Percentiles rank a stretch among this genome's conserved stretches.
phyloP scores from a whole-genome alignment of 2,888 invertebrate genomes.

The Melieria picta region DNA sequence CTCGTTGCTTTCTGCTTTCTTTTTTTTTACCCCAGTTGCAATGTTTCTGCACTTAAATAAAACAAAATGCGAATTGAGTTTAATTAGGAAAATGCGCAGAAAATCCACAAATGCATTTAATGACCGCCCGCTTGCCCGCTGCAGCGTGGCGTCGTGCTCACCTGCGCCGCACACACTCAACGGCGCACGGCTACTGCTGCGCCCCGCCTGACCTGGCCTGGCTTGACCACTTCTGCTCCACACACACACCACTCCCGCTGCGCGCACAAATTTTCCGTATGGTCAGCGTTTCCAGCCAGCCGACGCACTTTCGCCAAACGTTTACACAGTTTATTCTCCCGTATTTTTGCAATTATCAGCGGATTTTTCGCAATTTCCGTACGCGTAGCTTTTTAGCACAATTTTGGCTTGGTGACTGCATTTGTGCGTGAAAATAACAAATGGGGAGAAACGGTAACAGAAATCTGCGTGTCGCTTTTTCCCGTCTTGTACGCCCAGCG shows the following conservation, averaged over 20 bases:
- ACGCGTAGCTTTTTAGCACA: no score
- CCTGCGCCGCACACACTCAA: neutral
- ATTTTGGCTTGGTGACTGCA: no score
- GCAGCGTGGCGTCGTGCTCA: neutral
- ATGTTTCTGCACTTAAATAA: neutral
- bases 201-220: conserved; percentile 14
- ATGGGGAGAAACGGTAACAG: no score
- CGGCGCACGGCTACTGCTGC: conserved; percentile 6
- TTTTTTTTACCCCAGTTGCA: no score
- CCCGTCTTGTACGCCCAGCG: no score
- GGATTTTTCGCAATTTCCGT: no score
- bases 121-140: neutral
- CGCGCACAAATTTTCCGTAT: conserved; percentile 23
- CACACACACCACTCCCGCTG: neutral
- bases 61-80: neutral
- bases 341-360: no score
- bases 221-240: conserved; percentile 2
- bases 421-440: no score
- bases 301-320: neutral
- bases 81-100: conserved; percentile 8
- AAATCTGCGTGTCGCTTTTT: no score
- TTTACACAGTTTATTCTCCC: no score
- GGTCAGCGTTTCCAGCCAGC: conserved; percentile 25
- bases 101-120: neutral
- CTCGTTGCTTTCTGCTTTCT: no score